Evolutionary conservation across 2,113 vertebrate genomes (phyloP).

Genomic region (Neofelis nebulosa): DNA sequence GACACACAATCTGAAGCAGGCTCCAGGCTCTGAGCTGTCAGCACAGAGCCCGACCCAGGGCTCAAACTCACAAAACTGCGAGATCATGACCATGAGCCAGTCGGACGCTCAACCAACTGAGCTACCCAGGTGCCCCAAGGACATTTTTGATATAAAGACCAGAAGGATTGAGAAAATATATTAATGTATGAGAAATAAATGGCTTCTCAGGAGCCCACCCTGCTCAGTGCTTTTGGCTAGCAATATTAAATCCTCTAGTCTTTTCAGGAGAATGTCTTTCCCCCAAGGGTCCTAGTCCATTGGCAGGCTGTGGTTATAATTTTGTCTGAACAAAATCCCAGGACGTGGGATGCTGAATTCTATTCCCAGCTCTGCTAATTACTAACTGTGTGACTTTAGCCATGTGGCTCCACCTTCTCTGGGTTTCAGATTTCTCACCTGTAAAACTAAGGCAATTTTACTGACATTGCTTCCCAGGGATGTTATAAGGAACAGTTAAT

Average conservation of each 20-base stretch:
- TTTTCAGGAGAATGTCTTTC: background rate
- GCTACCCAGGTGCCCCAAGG: too few species aligned
- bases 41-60: too few species aligned
- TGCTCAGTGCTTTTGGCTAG: background rate
- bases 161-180: background rate
- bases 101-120: too few species aligned
- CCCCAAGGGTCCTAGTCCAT: background rate
- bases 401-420: background rate
- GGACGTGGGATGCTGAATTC: background rate
- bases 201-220: background rate
- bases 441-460: slow-evolving; percentile 30
- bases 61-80: too few species aligned
- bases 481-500: background rate
- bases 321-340: slow-evolving; percentile 34
- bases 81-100: too few species aligned
- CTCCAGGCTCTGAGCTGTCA: too few species aligned
- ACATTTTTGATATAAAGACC: background rate
- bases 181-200: background rate
- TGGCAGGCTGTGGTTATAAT: background rate
- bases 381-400: background rate
- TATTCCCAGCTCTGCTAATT: background rate
- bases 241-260: background rate
- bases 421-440: slow-evolving; percentile 38
- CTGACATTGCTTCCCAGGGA: slow-evolving; percentile 4
- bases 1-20: too few species aligned